These are phyloP conservation scores for Drosophila nigricruria DNA, from an alignment of 2,888 invertebrate genomes.

Conservation along the genomic window DNA sequence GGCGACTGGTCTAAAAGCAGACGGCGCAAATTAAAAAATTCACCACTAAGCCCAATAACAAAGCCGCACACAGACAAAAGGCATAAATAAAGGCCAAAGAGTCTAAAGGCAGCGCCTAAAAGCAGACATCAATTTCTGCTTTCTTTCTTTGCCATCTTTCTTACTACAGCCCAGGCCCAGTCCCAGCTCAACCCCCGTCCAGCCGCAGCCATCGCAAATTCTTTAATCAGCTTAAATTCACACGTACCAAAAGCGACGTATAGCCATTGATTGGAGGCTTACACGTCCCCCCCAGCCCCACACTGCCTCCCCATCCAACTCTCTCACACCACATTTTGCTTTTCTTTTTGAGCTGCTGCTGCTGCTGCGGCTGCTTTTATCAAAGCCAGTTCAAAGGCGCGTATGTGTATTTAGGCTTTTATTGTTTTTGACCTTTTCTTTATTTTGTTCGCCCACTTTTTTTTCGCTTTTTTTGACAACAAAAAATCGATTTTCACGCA, in stretches of 20 bases:
- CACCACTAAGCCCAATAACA: conserved; percentile 72
- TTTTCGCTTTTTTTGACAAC: conserved; percentile 42
- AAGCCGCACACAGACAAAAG: conserved; percentile 66
- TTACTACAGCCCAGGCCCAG: neutral
- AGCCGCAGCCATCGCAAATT: conserved; percentile 57
- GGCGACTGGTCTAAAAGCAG: conserved; percentile 20
- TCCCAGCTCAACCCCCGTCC: conserved; percentile 13
- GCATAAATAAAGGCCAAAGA: conserved; percentile 68
- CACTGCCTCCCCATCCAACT: conserved; percentile 22
- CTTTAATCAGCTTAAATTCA: conserved; percentile 84
- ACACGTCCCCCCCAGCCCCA: conserved; percentile 25
- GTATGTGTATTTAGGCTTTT: conserved; percentile 81
- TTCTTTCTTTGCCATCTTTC: conserved; percentile 20
- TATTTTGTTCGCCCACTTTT: conserved; percentile 15
- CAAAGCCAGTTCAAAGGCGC: conserved; percentile 79
- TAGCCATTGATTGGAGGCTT: conserved; percentile 80
- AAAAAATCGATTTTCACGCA: conserved; percentile 69
- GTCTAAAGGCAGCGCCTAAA: conserved; percentile 67
- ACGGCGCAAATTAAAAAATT: conserved; percentile 60
- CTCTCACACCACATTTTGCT: neutral
- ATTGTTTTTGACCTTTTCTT: conserved; percentile 80
- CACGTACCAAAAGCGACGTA: conserved; percentile 83
- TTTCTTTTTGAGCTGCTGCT: conserved; percentile 26
- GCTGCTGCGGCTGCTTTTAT: conserved; percentile 56
- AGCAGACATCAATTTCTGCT: conserved; percentile 75